A percentile compares a stretch with the other conserved stretches of the same genome.
Conservation (phyloP, 2,888 invertebrate genomes). For the Dysmachus trigonus region DNA sequence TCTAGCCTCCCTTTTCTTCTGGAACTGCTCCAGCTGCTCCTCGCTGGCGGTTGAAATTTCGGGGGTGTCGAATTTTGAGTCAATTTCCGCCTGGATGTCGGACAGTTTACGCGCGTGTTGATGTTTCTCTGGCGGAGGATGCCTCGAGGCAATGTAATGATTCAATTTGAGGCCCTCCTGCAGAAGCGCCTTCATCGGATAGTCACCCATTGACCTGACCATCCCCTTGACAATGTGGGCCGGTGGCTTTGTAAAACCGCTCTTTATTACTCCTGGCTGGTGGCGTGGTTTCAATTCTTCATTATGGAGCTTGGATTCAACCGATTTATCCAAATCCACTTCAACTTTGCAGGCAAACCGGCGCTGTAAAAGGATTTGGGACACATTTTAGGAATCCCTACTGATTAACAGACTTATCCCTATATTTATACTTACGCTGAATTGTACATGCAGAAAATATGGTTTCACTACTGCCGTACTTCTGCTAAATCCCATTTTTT, state of each 20-base stretch:
- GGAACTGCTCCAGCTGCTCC: slow-evolving; percentile 61
- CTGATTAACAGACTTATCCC: background rate
- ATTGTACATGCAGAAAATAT: background rate
- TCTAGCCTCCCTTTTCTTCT: slow-evolving; percentile 67
- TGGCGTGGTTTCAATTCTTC: slow-evolving; percentile 69
- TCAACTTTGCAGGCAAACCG: slow-evolving; percentile 58
- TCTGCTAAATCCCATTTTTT: background rate
- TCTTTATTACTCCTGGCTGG: slow-evolving; percentile 76
- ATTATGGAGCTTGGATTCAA: slow-evolving; percentile 55
- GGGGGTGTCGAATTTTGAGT: slow-evolving; percentile 54
- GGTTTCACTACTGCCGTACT: background rate
- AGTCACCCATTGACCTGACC: slow-evolving; percentile 68
- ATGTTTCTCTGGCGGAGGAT: slow-evolving; percentile 71
- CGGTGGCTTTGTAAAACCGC: slow-evolving; percentile 69
- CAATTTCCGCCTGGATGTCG: slow-evolving; percentile 56
- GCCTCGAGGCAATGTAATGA: slow-evolving; percentile 71
- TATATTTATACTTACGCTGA: background rate
- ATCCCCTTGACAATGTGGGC: slow-evolving; percentile 70
- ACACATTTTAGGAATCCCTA: background rate
- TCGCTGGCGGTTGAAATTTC: slow-evolving; percentile 56
- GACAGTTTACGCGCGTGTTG: slow-evolving; percentile 56
- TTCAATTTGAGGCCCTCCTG: slow-evolving; percentile 68
- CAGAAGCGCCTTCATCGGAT: slow-evolving; percentile 68
- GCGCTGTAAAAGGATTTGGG: background rate
- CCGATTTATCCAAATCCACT: slow-evolving; percentile 55